Conservation (phyloP, 1,140 invertebrate genomes). For the Galendromus occidentalis region DNA sequence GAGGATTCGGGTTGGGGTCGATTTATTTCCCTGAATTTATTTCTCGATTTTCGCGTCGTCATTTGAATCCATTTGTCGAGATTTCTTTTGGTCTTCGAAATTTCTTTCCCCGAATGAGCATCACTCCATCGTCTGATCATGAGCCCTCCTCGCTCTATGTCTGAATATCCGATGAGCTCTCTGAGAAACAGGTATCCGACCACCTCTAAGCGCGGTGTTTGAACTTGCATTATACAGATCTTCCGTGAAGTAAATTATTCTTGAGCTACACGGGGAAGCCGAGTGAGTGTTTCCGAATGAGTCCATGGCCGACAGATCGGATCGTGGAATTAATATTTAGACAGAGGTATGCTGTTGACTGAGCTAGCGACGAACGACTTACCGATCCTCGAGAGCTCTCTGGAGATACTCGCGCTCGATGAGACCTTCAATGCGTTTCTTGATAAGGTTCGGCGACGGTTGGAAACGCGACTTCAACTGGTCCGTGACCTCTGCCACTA, state of each 20-base stretch:
- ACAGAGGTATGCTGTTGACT: constrained; percentile 9
- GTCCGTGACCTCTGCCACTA: constrained; percentile 86
- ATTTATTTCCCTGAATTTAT: too few species aligned
- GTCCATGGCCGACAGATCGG: background rate
- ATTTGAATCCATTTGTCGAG: too few species aligned
- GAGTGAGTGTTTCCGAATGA: background rate
- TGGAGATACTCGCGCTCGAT: constrained; percentile 97
- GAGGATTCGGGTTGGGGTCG: too few species aligned
- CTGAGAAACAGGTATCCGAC: background rate
- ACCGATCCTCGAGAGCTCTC: constrained; percentile 80
- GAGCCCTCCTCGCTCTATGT: too few species aligned
- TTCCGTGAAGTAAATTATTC: constrained; percentile 11
- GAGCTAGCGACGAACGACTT: constrained; percentile 16
- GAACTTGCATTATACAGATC: background rate
- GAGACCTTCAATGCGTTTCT: constrained; percentile 94
- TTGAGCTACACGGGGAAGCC: background rate
- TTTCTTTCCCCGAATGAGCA: too few species aligned
- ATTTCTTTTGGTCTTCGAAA: too few species aligned
- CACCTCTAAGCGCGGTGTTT: background rate
- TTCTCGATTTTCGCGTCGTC: too few species aligned
- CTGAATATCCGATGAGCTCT: too few species aligned
- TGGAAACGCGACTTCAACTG: constrained; percentile 87
- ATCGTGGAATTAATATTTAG: too few species aligned
- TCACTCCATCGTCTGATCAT: too few species aligned
- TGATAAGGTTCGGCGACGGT: constrained; percentile 91